These are phyloP conservation scores for Adineta ricciae DNA, from an alignment of 2,888 invertebrate genomes.

Conservation along the genomic window DNA sequence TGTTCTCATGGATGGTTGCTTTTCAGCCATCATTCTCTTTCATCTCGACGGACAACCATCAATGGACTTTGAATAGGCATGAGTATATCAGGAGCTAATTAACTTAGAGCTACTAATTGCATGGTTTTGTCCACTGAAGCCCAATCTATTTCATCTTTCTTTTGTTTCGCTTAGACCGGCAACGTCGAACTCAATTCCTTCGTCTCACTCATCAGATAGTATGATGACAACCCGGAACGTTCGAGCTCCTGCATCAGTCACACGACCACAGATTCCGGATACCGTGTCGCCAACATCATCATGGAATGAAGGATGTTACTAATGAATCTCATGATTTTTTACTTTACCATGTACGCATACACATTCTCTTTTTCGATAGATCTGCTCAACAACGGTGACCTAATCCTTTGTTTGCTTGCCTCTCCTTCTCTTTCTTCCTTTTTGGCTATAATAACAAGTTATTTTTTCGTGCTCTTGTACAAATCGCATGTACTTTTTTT, in stretches of 20 bases:
- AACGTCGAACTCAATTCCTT: neutral
- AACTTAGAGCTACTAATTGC: neutral
- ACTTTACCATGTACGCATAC: neutral
- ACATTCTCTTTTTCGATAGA: neutral
- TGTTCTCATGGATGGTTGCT: neutral
- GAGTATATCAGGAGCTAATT: neutral
- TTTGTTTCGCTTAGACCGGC: neutral
- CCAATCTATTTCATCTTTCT: too few relatives aligned
- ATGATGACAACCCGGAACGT: neutral
- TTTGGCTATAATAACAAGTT: neutral
- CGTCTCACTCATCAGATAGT: constrained; percentile 4
- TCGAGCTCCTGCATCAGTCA: neutral
- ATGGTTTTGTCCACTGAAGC: neutral
- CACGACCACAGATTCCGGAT: constrained; percentile 13
- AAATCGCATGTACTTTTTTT: neutral
- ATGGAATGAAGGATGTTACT: constrained; percentile 20
- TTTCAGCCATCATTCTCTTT: neutral
- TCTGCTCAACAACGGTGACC: constrained; percentile 9
- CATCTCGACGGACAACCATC: neutral
- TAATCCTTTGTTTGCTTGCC: neutral
- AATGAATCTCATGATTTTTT: neutral
- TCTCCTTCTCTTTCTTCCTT: neutral
- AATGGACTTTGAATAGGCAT: neutral
- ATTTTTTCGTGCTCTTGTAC: neutral
- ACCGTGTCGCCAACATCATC: neutral